phyloP scores from a whole-genome alignment of 2,113 vertebrate genomes.

The Otolemur garnettii region DNA sequence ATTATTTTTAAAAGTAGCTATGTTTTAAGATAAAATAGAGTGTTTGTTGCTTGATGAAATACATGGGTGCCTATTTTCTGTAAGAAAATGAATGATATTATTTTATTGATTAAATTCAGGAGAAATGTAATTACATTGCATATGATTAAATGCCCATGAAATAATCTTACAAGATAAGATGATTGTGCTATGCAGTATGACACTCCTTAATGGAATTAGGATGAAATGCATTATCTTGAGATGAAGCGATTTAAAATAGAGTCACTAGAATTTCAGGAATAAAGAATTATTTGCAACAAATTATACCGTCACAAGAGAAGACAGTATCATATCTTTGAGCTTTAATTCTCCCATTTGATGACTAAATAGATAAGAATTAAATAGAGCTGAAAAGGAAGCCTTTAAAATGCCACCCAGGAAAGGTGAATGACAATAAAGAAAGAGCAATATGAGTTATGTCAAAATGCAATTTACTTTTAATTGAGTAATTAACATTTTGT shows the following conservation, averaged over 20 bases:
- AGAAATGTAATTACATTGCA: conserved; percentile 65
- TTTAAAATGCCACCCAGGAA: conserved; percentile 13
- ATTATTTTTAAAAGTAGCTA: conserved; percentile 4
- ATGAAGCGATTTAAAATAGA: conserved; percentile 63
- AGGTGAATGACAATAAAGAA: conserved; percentile 21
- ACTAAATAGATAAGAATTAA: conserved; percentile 31
- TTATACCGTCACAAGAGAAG: conserved; percentile 57
- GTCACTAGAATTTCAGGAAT: conserved; percentile 38
- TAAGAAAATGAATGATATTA: conserved; percentile 35
- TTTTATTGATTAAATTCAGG: conserved; percentile 58
- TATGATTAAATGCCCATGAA: conserved; percentile 56
- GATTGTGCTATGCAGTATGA: conserved; percentile 34
- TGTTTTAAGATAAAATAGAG: not conserved
- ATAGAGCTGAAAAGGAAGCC: not conserved
- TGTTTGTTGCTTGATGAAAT: conserved; percentile 27
- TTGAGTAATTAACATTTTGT: conserved; percentile 32
- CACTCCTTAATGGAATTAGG: conserved; percentile 45
- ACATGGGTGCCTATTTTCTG: not conserved
- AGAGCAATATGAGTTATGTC: not conserved
- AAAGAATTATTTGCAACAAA: conserved; percentile 54
- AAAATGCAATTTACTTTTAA: conserved; percentile 54
- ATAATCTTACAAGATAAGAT: conserved; percentile 36
- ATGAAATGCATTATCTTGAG: conserved; percentile 47
- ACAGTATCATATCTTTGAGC: not conserved
- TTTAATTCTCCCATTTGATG: conserved; percentile 56